phyloP scores from a whole-genome alignment of 2,888 invertebrate genomes.

The Scaptomyza cyrtandrae region DNA sequence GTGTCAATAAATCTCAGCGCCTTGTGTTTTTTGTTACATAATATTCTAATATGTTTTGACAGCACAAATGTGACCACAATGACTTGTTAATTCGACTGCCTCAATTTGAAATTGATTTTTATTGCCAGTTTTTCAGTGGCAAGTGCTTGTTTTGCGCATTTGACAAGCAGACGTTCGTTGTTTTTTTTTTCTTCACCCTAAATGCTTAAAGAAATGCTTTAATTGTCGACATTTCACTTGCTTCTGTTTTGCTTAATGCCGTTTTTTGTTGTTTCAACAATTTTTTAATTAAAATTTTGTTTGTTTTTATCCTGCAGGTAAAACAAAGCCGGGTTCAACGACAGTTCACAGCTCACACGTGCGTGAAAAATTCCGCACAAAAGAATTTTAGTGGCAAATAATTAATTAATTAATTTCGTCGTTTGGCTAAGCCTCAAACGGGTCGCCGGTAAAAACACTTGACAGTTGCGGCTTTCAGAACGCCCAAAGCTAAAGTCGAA shows the following conservation, averaged over 20 bases:
- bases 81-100: slow-evolving; percentile 61
- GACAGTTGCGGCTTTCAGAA: background rate
- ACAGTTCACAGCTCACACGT: slow-evolving; percentile 43
- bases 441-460: slow-evolving; percentile 6
- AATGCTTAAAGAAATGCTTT: too few species aligned
- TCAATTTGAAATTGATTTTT: slow-evolving; percentile 52
- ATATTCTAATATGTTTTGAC: slow-evolving; percentile 25
- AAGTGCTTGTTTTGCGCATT: slow-evolving; percentile 17
- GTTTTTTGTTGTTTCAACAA: slow-evolving; percentile 19
- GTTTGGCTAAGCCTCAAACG: slow-evolving; percentile 21
- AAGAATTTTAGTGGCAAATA: slow-evolving; percentile 35
- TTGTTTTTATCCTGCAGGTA: slow-evolving; percentile 19
- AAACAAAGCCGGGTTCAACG: slow-evolving; percentile 30
- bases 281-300: slow-evolving; percentile 49
- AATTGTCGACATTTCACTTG: slow-evolving; percentile 16
- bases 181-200: background rate
- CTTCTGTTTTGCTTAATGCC: slow-evolving; percentile 4
- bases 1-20: slow-evolving; percentile 65
- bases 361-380: slow-evolving; percentile 29
- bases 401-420: slow-evolving; percentile 53
- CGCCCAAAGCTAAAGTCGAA: background rate
- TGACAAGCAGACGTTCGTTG: background rate
- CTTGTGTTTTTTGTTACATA: slow-evolving; percentile 12
- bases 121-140: slow-evolving; percentile 28
- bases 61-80: slow-evolving; percentile 54